phyloP scores from a whole-genome alignment of 2,113 vertebrate genomes.

The Phaethon lepturus region DNA sequence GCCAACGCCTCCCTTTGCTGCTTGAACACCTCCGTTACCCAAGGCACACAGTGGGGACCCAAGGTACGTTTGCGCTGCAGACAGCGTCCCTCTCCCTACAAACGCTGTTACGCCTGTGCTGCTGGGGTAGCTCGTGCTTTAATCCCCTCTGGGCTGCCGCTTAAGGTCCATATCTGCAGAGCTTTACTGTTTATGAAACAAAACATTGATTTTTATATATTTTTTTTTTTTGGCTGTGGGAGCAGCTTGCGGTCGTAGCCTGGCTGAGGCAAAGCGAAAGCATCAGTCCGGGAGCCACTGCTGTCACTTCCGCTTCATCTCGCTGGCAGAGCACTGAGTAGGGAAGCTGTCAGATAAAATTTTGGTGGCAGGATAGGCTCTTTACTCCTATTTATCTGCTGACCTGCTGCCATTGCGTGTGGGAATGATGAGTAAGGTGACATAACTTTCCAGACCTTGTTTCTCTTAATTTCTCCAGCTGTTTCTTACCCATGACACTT shows the following conservation, averaged over 20 bases:
- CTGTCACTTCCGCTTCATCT: neutral
- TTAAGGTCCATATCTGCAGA: neutral
- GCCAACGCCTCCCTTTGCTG: neutral
- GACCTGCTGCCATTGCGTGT: neutral
- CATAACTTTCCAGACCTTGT: neutral
- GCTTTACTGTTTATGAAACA: neutral
- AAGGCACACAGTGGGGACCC: neutral
- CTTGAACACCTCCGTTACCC: neutral
- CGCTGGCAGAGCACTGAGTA: neutral
- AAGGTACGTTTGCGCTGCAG: neutral
- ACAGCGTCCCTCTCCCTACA: neutral
- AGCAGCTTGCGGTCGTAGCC: neutral
- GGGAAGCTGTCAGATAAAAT: neutral
- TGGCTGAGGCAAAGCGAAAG: neutral
- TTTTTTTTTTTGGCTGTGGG: neutral
- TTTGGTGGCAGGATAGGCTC: neutral
- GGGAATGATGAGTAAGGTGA: neutral
- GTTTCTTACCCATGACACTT: neutral
- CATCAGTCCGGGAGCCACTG: neutral
- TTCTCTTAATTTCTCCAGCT: neutral
- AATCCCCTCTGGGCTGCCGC: neutral
- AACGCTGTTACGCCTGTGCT: neutral
- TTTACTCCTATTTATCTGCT: neutral
- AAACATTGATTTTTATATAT: neutral
- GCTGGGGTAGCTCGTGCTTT: neutral